Base-by-base conservation (phyloP, 2,113 vertebrate species). In the Sialia sialis region DNA sequence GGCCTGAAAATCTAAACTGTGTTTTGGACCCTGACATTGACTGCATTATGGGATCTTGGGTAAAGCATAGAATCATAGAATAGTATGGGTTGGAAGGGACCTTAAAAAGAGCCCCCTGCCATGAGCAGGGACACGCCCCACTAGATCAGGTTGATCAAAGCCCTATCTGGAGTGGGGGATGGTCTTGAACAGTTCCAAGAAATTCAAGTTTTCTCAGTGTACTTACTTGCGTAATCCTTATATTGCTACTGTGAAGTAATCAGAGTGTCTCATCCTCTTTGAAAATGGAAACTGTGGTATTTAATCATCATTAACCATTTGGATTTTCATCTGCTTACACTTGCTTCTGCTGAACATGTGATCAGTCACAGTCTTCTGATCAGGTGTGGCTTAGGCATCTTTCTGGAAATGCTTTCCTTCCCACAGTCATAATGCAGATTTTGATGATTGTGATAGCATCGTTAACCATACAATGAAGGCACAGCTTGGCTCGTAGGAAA, bases 131-230 rank as follows among this genome's bases (percentile, higher is more conserved):
- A 62, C 55, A 43, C 15, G 5, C 62, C 52, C 54, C 55, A 27
- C 26, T 34, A 34, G 29, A 48, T 21, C 48, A 41, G 48, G 7
- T 32, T 36, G 17, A 46, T 43, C 34, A 55, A 62, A 69, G 14
- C 30, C 18, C 48, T 29, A 0, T 16, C 34, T 0, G 0, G 27
- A 18, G 7, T 43, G 26, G 14, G 11, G 11, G 14, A 22, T 75
- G 11, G 13, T 48, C 55, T 62, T 62, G 30, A 55, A 41, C 26
- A 19, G 25, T 69, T 59, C 30, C 48, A 69, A 76, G 63, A 49
- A 76, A 83, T 52, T 85, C 36, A 52, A 4, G 36, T 85, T 87
- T 91, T 68, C 66, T 91, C 54, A 59, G 7, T 56, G 48, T 49
- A 12, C 6, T 81, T 66, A 43, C 16, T 88, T 93, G 56, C 9